These are phyloP conservation scores for Cichladusa arquata DNA, from an alignment of 2,113 vertebrate genomes.

Conservation along the genomic window DNA sequence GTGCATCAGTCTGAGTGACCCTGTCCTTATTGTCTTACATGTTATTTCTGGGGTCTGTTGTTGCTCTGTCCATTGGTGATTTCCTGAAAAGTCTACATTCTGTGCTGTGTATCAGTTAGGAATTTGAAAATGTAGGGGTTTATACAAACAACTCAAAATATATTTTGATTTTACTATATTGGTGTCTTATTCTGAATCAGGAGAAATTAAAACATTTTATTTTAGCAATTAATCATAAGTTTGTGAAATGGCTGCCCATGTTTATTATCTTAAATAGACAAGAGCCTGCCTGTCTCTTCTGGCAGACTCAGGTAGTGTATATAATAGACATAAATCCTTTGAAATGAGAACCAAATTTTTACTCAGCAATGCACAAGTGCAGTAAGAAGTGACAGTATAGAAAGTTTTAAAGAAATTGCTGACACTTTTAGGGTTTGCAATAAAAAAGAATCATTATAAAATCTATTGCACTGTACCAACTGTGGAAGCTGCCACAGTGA, in stretches of 20 bases:
- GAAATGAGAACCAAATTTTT: not conserved
- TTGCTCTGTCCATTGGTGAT: not conserved
- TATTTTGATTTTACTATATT: not conserved
- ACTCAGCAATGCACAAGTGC: not conserved
- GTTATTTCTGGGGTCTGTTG: not conserved
- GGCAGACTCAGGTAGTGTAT: not conserved
- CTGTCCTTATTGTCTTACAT: not conserved
- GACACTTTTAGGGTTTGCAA: not conserved
- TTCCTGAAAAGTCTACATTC: fast-evolving
- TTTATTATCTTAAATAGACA: not conserved
- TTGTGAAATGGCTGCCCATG: not conserved
- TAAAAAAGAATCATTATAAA: not conserved
- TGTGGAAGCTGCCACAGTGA: not conserved
- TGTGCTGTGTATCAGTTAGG: not conserved
- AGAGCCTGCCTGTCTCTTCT: not conserved
- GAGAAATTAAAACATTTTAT: not conserved
- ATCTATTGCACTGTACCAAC: not conserved
- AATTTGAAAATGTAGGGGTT: not conserved
- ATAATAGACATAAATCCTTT: not conserved
- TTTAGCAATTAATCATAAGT: not conserved
- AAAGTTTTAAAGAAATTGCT: not conserved
- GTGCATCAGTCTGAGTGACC: not conserved
- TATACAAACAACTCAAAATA: not conserved
- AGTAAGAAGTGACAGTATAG: not conserved
- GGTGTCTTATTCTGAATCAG: not conserved